These are phyloP conservation scores for Oxyura jamaicensis DNA, from an alignment of 2,113 vertebrate genomes.

Conservation along the genomic window DNA sequence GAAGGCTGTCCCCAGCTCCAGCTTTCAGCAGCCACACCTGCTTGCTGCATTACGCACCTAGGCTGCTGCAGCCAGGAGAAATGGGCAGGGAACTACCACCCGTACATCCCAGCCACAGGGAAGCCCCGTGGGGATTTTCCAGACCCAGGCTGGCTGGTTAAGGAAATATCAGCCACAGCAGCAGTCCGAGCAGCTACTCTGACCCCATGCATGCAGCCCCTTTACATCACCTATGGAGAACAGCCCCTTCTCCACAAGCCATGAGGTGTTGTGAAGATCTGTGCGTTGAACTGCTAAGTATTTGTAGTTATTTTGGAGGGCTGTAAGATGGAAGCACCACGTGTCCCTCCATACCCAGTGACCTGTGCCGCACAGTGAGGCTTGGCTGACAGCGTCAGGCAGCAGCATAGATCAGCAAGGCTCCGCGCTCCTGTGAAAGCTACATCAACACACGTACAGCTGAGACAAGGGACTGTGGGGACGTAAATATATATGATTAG, in stretches of 20 bases:
- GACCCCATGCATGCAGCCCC: background rate
- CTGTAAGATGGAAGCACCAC: background rate
- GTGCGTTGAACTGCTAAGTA: background rate
- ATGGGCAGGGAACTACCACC: background rate
- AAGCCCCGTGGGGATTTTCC: background rate
- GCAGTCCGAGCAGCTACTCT: background rate
- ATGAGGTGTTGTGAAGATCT: background rate
- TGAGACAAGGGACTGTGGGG: background rate
- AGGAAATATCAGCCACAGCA: background rate
- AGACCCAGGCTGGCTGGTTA: background rate
- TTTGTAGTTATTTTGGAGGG: background rate
- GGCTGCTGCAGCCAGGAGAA: background rate
- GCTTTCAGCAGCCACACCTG: background rate
- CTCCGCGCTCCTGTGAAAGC: background rate
- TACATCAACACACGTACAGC: background rate
- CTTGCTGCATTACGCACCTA: background rate
- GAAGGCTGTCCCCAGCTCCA: background rate
- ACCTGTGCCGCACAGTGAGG: background rate
- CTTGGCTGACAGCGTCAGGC: background rate
- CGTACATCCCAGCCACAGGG: background rate
- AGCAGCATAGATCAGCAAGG: background rate
- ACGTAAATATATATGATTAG: constrained; percentile 35
- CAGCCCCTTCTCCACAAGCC: background rate
- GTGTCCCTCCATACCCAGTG: background rate
- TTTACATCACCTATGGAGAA: background rate